A percentile compares a stretch with the other conserved stretches of the same genome.
Conservation (phyloP, 2,797 vertebrate species). For the Sitta carolinensis region DNA sequence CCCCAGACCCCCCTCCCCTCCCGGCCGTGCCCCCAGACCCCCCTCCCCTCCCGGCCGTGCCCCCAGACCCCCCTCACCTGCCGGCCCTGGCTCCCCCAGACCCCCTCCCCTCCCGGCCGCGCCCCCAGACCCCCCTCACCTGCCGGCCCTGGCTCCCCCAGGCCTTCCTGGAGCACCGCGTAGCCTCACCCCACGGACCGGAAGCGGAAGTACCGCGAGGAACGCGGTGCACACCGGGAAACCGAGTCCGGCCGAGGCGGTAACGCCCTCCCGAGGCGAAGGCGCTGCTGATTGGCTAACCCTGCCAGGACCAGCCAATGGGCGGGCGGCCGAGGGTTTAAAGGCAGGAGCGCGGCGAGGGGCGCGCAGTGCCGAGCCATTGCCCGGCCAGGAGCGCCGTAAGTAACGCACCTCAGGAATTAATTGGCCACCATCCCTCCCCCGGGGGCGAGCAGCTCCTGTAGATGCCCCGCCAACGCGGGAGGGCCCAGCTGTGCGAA, state of each 20-base stretch:
- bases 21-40: too few relatives aligned
- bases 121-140: neutral
- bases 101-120: too few relatives aligned
- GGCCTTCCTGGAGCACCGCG: neutral
- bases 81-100: too few relatives aligned
- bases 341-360: rapidly evolving
- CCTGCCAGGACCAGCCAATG: neutral
- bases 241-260: rapidly evolving
- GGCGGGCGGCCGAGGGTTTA: neutral
- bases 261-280: rapidly evolving
- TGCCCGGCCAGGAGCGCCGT: rapidly evolving
- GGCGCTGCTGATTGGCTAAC: neutral
- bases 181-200: neutral
- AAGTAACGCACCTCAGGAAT: neutral
- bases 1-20: too few relatives aligned
- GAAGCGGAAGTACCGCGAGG: rapidly evolving
- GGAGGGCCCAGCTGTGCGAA: neutral
- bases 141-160: too few relatives aligned
- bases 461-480: neutral
- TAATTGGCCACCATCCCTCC: neutral
- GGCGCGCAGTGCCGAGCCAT: rapidly evolving
- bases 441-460: neutral
- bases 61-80: too few relatives aligned
- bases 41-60: too few relatives aligned
- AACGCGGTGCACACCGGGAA: neutral